phyloP scores from a whole-genome alignment of 2,797 vertebrate species.

The Myotis pilosus region DNA sequence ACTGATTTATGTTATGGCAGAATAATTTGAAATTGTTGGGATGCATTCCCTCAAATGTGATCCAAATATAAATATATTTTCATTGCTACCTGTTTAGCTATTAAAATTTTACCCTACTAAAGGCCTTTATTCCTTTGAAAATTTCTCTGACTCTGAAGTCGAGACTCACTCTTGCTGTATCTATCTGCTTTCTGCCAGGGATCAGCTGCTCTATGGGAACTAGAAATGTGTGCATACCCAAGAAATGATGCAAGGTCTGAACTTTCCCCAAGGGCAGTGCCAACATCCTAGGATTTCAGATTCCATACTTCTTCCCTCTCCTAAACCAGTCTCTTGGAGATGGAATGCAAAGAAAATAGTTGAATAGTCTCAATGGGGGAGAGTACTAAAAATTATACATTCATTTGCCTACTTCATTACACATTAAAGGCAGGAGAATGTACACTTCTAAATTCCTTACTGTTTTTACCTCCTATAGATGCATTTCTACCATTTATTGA shows the following conservation, averaged over 20 bases:
- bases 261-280: slow-evolving; percentile 69
- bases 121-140: slow-evolving; percentile 59
- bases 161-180: slow-evolving; percentile 76
- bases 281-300: slow-evolving; percentile 66
- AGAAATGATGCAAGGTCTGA: slow-evolving; percentile 80
- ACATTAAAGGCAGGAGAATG: slow-evolving; percentile 68
- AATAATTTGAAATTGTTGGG: slow-evolving; percentile 58
- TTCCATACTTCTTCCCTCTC: neutral
- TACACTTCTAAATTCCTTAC: slow-evolving; percentile 56
- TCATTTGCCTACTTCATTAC: slow-evolving; percentile 72
- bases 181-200: slow-evolving; percentile 74
- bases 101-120: slow-evolving; percentile 63
- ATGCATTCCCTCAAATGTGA: slow-evolving; percentile 63
- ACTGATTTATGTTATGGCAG: slow-evolving; percentile 27
- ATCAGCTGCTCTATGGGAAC: slow-evolving; percentile 79
- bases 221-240: slow-evolving; percentile 78
- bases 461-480: slow-evolving; percentile 56
- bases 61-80: slow-evolving; percentile 59
- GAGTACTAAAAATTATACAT: slow-evolving; percentile 66
- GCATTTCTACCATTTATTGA: slow-evolving; percentile 67
- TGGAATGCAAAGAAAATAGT: slow-evolving; percentile 54
- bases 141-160: slow-evolving; percentile 61
- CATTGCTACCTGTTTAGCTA: slow-evolving; percentile 61
- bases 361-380: slow-evolving; percentile 13
- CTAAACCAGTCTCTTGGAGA: neutral